A percentile compares a stretch with the other conserved stretches of the same genome.
These are phyloP conservation scores for Dolomedes plantarius DNA, from an alignment of 2,888 invertebrate species.

Conservation along the genomic window DNA sequence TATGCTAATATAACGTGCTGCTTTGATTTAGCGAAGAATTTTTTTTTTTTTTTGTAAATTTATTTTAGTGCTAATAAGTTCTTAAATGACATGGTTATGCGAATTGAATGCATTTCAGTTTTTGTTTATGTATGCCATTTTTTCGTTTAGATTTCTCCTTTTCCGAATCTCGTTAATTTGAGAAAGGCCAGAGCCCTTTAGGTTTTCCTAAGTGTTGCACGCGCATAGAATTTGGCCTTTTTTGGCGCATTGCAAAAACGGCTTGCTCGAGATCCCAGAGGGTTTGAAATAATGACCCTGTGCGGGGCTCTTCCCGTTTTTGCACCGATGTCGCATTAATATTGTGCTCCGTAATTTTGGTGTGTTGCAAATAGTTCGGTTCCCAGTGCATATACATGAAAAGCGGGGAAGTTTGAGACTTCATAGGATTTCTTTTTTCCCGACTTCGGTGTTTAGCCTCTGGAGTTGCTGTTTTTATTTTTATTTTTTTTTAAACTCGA, in stretches of 20 bases:
- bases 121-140: conserved; percentile 20
- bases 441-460: background rate
- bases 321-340: conserved; percentile 20
- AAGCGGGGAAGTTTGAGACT: conserved; percentile 34
- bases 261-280: conserved; percentile 36
- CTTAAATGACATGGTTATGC: conserved; percentile 64
- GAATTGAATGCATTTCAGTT: conserved; percentile 4
- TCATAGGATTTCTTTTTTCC: conserved; percentile 29
- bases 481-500: too few species aligned
- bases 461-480: background rate
- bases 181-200: background rate
- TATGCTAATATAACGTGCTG: conserved; percentile 59
- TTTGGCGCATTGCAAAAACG: conserved; percentile 22
- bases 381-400: conserved; percentile 51
- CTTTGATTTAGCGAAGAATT: conserved; percentile 33
- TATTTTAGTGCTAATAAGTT: conserved; percentile 57
- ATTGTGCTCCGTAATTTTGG: conserved; percentile 44
- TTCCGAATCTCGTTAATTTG: conserved; percentile 61
- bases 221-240: conserved; percentile 1
- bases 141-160: background rate
- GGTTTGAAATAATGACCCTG: conserved; percentile 66
- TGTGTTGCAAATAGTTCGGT: conserved; percentile 27
- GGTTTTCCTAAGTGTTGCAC: background rate
- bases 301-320: conserved; percentile 27
- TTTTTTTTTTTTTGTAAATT: conserved; percentile 13